Conservation (phyloP, 1,140 invertebrate species). For the Amyelois transitella region DNA sequence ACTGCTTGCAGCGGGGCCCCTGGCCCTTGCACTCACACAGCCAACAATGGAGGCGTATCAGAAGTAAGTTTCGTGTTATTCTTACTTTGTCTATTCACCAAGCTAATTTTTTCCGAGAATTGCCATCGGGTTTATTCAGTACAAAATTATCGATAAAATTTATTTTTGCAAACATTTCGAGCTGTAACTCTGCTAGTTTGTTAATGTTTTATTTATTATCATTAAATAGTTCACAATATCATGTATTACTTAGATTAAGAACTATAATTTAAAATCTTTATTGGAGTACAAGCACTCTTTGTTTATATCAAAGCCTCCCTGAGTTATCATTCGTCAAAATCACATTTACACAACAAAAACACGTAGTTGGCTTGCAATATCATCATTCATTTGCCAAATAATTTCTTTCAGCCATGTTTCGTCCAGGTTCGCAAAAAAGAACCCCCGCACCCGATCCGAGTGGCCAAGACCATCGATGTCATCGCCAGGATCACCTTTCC, state of each 20-base stretch:
- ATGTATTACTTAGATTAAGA: too few relatives aligned
- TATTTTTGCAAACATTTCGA: background rate
- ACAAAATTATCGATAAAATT: too few relatives aligned
- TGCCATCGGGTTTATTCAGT: too few relatives aligned
- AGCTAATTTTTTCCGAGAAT: background rate
- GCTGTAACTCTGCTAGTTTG: too few relatives aligned
- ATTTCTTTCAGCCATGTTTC: conserved; percentile 77
- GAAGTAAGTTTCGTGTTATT: conserved; percentile 77
- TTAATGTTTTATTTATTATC: too few relatives aligned
- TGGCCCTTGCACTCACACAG: conserved; percentile 87
- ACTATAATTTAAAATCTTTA: too few relatives aligned
- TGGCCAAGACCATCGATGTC: conserved; percentile 95
- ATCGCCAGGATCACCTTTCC: conserved; percentile 95
- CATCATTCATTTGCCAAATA: conserved; percentile 65
- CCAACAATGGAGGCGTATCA: conserved; percentile 89
- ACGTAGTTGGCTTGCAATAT: conserved; percentile 24
- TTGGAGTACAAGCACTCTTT: too few relatives aligned
- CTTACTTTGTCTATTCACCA: background rate
- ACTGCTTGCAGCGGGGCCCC: conserved; percentile 83
- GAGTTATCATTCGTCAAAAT: too few relatives aligned
- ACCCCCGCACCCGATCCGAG: conserved; percentile 91
- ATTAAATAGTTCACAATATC: too few relatives aligned
- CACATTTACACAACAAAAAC: background rate
- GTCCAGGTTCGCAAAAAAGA: conserved; percentile 91
- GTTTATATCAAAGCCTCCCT: too few relatives aligned